A percentile compares a stretch with the other conserved stretches of the same genome.
These are phyloP conservation scores for Gila orcuttii DNA, from an alignment of 2,113 vertebrate genomes.

Conservation along the genomic window DNA sequence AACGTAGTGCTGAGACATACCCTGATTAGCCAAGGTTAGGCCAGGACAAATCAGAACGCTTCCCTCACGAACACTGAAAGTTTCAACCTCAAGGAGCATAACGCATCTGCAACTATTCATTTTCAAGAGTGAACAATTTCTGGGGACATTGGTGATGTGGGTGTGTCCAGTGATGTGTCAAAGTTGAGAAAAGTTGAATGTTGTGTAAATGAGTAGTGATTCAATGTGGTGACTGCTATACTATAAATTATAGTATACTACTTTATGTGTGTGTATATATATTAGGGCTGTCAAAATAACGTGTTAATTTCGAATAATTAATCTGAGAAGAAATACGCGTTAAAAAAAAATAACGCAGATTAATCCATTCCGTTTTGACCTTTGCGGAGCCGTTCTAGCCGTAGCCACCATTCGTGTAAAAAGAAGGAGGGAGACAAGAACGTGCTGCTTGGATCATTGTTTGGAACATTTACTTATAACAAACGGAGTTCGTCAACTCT, in stretches of 20 bases:
- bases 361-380: too few species aligned
- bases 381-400: too few species aligned
- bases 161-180: not conserved
- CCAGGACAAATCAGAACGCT: conserved; percentile 48
- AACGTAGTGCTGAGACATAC: conserved; percentile 67
- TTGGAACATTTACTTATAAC: too few species aligned
- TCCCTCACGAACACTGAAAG: not conserved
- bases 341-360: too few species aligned
- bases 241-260: not conserved
- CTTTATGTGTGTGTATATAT: too few species aligned
- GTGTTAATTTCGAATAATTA: too few species aligned
- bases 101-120: not conserved
- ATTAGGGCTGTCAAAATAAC: too few species aligned
- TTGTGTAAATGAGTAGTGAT: not conserved
- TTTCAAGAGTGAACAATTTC: not conserved
- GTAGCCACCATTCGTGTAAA: too few species aligned
- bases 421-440: too few species aligned
- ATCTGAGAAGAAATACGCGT: too few species aligned
- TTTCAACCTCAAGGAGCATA: not conserved
- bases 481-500: too few species aligned
- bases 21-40: conserved; percentile 65
- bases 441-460: too few species aligned
- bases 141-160: not conserved
- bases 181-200: not conserved
- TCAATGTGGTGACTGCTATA: not conserved